Conservation (phyloP, 2,113 vertebrate genomes). For the Baryphthengus martii region DNA sequence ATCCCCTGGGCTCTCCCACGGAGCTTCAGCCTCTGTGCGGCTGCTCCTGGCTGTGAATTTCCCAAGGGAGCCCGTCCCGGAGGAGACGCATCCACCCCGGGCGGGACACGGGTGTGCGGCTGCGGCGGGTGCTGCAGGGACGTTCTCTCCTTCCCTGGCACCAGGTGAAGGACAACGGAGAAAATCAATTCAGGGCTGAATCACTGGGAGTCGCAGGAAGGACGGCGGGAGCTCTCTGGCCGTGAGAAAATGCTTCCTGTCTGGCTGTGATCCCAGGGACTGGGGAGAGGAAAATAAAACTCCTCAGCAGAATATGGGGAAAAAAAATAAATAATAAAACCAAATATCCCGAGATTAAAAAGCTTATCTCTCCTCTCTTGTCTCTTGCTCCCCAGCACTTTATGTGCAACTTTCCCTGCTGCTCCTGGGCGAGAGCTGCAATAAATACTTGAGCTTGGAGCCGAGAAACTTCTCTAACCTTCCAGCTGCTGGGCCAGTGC, state of each 20-base stretch:
- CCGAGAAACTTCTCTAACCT: slow-evolving; percentile 79
- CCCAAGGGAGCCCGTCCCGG: not conserved
- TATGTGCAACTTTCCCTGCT: not conserved
- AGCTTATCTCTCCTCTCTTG: not conserved
- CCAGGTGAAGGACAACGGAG: not conserved
- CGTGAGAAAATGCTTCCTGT: slow-evolving; percentile 33
- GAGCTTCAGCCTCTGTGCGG: not conserved
- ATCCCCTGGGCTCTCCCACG: not conserved
- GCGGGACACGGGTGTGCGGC: not conserved
- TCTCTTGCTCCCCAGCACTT: not conserved
- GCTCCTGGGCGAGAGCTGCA: slow-evolving; percentile 28
- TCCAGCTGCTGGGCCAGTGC: slow-evolving; percentile 31
- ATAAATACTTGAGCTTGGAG: slow-evolving; percentile 56
- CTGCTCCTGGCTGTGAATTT: not conserved
- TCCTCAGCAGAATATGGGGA: not conserved
- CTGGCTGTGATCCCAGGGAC: slow-evolving; percentile 44
- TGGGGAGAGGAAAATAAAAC: not conserved
- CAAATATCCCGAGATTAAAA: not conserved
- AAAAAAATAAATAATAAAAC: not conserved
- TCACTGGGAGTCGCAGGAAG: slow-evolving; percentile 12
- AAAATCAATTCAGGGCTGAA: slow-evolving; percentile 19
- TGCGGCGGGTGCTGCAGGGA: not conserved
- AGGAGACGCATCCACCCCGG: slow-evolving; percentile 22
- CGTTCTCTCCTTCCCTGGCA: not conserved
- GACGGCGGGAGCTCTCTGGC: slow-evolving; percentile 24